Percentiles rank a stretch among this genome's conserved stretches.
Conservation (phyloP, 1,140 invertebrate genomes). For the Cyrtorhinus lividipennis region DNA sequence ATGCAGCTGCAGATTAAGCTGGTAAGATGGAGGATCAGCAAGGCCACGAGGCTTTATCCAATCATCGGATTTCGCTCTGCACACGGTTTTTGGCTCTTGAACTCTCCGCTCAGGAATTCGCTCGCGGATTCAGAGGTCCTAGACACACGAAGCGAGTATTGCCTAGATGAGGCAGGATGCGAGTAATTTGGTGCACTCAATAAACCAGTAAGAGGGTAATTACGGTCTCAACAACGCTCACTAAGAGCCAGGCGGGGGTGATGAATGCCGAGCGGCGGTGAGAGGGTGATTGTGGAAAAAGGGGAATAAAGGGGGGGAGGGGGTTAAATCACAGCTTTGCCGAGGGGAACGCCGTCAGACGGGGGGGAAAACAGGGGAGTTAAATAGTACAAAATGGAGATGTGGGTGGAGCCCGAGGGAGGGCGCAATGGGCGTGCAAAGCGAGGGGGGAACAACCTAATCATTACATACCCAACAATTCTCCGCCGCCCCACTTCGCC, state of each 20-base stretch:
- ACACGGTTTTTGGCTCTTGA: too few species aligned
- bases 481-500: too few species aligned
- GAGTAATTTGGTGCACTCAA: not conserved
- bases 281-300: not conserved
- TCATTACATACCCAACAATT: constrained; percentile 8
- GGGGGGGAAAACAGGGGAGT: not conserved
- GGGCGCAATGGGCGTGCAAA: not conserved
- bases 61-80: too few species aligned
- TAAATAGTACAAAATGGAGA: constrained; percentile 14
- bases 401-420: not conserved
- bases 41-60: too few species aligned
- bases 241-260: not conserved
- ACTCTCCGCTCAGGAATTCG: too few species aligned
- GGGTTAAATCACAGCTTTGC: too few species aligned
- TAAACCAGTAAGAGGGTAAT: not conserved
- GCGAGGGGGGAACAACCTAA: not conserved
- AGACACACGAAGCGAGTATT: too few species aligned
- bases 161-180: too few species aligned
- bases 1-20: too few species aligned
- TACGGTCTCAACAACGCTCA: not conserved
- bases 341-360: not conserved
- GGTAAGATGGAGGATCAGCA: too few species aligned
- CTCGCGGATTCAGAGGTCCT: too few species aligned
- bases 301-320: not conserved
- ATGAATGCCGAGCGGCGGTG: not conserved